phyloP scores from a whole-genome alignment of 2,888 invertebrate genomes.

The Caenorhabditis angaria region DNA sequence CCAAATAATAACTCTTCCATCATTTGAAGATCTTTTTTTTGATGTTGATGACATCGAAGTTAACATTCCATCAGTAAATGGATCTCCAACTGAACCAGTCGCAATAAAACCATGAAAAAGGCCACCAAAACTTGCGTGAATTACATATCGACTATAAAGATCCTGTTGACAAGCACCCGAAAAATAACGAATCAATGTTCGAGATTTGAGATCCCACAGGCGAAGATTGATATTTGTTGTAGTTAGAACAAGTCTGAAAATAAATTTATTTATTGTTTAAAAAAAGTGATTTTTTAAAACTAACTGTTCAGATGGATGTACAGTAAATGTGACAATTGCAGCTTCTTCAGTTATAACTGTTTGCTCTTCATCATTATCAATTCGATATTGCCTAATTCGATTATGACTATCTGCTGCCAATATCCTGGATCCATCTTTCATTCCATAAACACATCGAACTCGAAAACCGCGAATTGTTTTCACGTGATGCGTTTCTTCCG shows the following conservation, averaged over 20 bases:
- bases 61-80: not conserved
- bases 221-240: constrained; percentile 28
- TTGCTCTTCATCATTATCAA: constrained; percentile 13
- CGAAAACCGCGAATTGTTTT: constrained; percentile 37
- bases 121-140: constrained; percentile 44
- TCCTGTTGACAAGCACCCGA: constrained; percentile 36
- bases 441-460: constrained; percentile 26
- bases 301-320: constrained; percentile 39
- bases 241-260: constrained; percentile 25
- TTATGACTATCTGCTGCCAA: constrained; percentile 38
- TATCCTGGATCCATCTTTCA: constrained; percentile 24
- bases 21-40: constrained; percentile 12
- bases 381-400: constrained; percentile 28
- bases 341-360: constrained; percentile 36
- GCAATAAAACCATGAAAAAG: constrained; percentile 35
- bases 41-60: not conserved
- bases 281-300: not conserved
- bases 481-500: not conserved
- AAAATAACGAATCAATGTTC: constrained; percentile 34
- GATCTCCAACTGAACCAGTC: constrained; percentile 36
- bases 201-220: constrained; percentile 41
- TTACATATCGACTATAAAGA: constrained; percentile 10
- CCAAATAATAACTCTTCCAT: constrained; percentile 39
- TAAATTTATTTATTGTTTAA: not conserved
- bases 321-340: constrained; percentile 23